Evolutionary conservation across 2,797 vertebrate genomes (phyloP).

Genomic region (Squalus acanthias): DNA sequence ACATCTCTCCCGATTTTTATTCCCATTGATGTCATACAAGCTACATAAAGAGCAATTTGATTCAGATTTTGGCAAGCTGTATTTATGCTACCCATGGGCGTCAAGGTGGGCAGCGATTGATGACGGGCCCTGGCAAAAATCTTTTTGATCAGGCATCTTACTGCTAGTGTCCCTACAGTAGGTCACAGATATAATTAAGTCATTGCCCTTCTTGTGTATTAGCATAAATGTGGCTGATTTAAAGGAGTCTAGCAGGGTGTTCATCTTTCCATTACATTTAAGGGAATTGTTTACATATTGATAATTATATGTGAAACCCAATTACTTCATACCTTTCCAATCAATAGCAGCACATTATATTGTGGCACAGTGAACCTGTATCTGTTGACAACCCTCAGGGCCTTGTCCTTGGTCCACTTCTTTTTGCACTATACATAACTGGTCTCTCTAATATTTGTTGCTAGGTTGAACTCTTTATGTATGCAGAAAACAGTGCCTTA

Average conservation of each 20-base stretch:
- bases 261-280: neutral
- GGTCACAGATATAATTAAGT: too few relatives aligned
- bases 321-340: neutral
- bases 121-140: neutral
- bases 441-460: neutral
- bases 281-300: neutral
- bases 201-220: neutral
- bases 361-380: too few relatives aligned
- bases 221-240: neutral
- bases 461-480: neutral
- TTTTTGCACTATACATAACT: neutral
- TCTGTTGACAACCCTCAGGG: neutral
- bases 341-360: neutral
- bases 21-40: neutral
- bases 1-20: neutral
- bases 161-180: too few relatives aligned
- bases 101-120: too few relatives aligned
- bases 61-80: neutral
- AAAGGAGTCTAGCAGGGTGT: neutral
- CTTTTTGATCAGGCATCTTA: neutral
- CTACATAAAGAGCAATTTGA: too few relatives aligned
- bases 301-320: neutral
- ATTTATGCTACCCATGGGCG: neutral
- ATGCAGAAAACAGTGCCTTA: neutral
- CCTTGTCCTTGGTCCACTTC: neutral